A percentile compares a stretch with the other conserved stretches of the same genome.
Evolutionary conservation across 2,113 vertebrate species (phyloP).

Genomic region (Pygoscelis adeliae): DNA sequence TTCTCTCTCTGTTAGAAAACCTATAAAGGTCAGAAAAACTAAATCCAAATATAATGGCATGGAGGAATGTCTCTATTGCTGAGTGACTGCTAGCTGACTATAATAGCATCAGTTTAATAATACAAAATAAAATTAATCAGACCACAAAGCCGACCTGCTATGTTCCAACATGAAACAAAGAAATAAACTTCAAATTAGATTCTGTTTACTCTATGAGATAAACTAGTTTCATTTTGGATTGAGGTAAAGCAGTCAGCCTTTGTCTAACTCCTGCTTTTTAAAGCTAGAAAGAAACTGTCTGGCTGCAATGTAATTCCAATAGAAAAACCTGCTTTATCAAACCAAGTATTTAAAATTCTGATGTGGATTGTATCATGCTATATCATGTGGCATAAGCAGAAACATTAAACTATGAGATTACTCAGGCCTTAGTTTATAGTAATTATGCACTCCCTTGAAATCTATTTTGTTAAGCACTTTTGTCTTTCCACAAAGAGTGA

Average conservation of each 20-base stretch:
- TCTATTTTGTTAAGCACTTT: not conserved
- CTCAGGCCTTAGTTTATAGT: not conserved
- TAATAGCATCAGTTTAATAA: conserved; percentile 53
- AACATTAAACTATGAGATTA: not conserved
- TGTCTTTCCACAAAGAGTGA: not conserved
- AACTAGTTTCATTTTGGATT: not conserved
- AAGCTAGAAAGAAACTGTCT: not conserved
- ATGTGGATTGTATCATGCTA: not conserved
- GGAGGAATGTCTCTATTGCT: conserved; percentile 31
- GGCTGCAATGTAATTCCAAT: not conserved
- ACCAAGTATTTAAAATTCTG: conserved; percentile 8
- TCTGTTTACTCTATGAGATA: conserved; percentile 27
- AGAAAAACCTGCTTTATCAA: not conserved
- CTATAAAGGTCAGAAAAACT: conserved; percentile 69
- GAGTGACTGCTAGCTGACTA: conserved; percentile 15
- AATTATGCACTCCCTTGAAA: not conserved
- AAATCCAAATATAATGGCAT: conserved; percentile 51
- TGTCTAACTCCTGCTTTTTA: not conserved
- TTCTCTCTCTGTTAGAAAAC: conserved; percentile 24
- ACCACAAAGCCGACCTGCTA: not conserved
- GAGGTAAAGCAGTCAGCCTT: not conserved
- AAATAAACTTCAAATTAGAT: conserved; percentile 37
- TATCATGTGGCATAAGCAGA: not conserved
- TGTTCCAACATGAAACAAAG: conserved; percentile 12
- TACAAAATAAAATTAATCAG: conserved; percentile 21